Percentiles rank a stretch among this genome's conserved stretches.
Evolutionary conservation across 2,888 invertebrate species (phyloP).

Genomic region (Drosophila mimetica): DNA sequence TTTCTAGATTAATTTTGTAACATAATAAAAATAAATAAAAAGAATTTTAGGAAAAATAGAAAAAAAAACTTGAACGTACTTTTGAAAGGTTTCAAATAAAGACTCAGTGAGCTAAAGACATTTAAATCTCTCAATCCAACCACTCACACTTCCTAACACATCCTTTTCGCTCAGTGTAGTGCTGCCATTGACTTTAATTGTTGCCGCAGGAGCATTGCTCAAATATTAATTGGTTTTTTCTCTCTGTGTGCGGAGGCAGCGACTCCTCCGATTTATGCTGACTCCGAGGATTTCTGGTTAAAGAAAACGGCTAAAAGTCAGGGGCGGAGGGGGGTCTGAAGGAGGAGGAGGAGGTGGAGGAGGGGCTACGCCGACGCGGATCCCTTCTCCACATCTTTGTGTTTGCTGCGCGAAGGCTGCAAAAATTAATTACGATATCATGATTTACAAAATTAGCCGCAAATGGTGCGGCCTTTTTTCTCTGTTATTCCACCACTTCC

Average conservation of each 20-base stretch:
- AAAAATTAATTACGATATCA: constrained; percentile 79
- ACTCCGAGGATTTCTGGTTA: constrained; percentile 68
- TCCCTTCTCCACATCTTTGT: constrained; percentile 28
- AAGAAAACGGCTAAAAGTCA: constrained; percentile 41
- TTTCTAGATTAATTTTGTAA: no score
- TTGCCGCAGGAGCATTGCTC: constrained; percentile 82
- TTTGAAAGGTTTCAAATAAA: no score
- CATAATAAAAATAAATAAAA: no score
- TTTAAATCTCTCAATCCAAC: no score
- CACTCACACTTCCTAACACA: no score
- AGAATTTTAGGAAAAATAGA: no score
- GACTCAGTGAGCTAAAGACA: no score
- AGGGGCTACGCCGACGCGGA: constrained; percentile 13
- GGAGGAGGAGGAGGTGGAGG: neutral
- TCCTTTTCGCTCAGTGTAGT: constrained; percentile 16
- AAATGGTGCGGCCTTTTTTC: constrained; percentile 70
- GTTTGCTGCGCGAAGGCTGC: constrained; percentile 58
- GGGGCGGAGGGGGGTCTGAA: constrained; percentile 3
- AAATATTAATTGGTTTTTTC: constrained; percentile 82
- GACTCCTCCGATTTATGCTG: constrained; percentile 18
- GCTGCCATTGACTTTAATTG: constrained; percentile 79
- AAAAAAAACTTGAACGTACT: no score
- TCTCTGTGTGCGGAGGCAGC: constrained; percentile 53
- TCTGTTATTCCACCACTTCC: constrained; percentile 13
- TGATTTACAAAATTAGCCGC: constrained; percentile 79